These are phyloP conservation scores for Sylvicola cinctus DNA, from an alignment of 2,888 invertebrate species.

Conservation along the genomic window DNA sequence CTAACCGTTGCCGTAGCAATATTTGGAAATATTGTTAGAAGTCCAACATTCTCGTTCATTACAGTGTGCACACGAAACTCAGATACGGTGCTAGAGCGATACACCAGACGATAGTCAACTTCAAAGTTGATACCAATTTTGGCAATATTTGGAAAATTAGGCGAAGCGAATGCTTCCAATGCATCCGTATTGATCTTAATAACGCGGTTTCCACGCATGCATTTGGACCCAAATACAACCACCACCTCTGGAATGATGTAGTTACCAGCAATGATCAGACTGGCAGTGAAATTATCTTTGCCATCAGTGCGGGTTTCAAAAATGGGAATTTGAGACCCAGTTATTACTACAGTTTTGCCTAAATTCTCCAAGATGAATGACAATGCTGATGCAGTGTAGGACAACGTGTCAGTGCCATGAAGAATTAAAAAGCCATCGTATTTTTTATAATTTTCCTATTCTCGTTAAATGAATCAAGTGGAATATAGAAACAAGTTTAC, in stretches of 20 bases:
- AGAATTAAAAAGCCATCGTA: conserved; percentile 89
- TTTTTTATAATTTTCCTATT: conserved; percentile 47
- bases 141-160: conserved; percentile 68
- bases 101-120: conserved; percentile 27
- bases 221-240: conserved; percentile 70
- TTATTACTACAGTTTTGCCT: conserved; percentile 80
- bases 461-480: too few species aligned
- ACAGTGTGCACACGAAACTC: conserved; percentile 50
- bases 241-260: conserved; percentile 85
- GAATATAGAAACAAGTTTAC: too few species aligned
- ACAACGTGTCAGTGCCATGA: conserved; percentile 90
- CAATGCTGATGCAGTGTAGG: conserved; percentile 87
- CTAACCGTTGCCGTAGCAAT: conserved; percentile 58
- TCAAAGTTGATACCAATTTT: conserved; percentile 63
- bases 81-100: conserved; percentile 35
- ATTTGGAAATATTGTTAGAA: conserved; percentile 78
- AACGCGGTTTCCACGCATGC: conserved; percentile 65
- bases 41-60: conserved; percentile 65
- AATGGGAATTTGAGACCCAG: conserved; percentile 89
- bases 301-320: conserved; percentile 90
- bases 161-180: conserved; percentile 31
- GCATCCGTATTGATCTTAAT: conserved; percentile 20
- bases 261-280: conserved; percentile 74
- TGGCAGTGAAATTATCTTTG: conserved; percentile 76
- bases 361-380: conserved; percentile 94